Evolutionary conservation across 2,888 invertebrate species (phyloP).

Genomic region (Phragmatobia fuliginosa): DNA sequence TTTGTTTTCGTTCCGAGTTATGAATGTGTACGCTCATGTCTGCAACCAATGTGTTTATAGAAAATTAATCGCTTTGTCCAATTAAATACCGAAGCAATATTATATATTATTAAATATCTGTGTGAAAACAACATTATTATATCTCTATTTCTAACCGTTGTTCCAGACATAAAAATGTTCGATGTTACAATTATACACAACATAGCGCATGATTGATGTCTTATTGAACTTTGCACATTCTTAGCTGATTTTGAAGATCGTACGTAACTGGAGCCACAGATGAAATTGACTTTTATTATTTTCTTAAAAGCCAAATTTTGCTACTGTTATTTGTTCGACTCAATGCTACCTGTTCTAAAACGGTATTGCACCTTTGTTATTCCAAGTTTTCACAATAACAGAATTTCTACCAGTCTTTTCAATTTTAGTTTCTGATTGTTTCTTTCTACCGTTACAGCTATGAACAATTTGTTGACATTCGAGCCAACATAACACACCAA

Average conservation of each 20-base stretch:
- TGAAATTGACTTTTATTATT: slow-evolving; percentile 27
- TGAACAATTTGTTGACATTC: slow-evolving; percentile 38
- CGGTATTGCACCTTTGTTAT: slow-evolving; percentile 53
- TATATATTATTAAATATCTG: slow-evolving; percentile 16
- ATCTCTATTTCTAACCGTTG: slow-evolving; percentile 14
- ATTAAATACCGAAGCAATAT: slow-evolving; percentile 12
- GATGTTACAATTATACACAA: slow-evolving; percentile 27
- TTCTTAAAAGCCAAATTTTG: slow-evolving; percentile 31
- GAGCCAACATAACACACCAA: slow-evolving; percentile 30
- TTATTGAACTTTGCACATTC: slow-evolving; percentile 43
- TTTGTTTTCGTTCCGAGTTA: slow-evolving; percentile 31
- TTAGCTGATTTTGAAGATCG: slow-evolving; percentile 40
- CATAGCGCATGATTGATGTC: slow-evolving; percentile 29
- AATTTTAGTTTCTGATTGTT: slow-evolving; percentile 49
- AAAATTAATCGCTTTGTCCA: slow-evolving; percentile 16
- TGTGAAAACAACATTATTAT: slow-evolving; percentile 20
- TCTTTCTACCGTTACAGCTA: slow-evolving; percentile 41
- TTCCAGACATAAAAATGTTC: slow-evolving; percentile 29
- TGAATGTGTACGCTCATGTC: slow-evolving; percentile 28
- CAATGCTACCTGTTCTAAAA: slow-evolving; percentile 29
- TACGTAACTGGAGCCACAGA: slow-evolving; percentile 16
- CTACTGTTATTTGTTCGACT: slow-evolving; percentile 43
- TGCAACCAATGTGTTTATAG: slow-evolving; percentile 36
- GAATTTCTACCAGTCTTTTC: slow-evolving; percentile 49
- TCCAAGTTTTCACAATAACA: slow-evolving; percentile 46